Conservation (phyloP, 1,140 invertebrate species). For the Drosophila mauritiana region DNA sequence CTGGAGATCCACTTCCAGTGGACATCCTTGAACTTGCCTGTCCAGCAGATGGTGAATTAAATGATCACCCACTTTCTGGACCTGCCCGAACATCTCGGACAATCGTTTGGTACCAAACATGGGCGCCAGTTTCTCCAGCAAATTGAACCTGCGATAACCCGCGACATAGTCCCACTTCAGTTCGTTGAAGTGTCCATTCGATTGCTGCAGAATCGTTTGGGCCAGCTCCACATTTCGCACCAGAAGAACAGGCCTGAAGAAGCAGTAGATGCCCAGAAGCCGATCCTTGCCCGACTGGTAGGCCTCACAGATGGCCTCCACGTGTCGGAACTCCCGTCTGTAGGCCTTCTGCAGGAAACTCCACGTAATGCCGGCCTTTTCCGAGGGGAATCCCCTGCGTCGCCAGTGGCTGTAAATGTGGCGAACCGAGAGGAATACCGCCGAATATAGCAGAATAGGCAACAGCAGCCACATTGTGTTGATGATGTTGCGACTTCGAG, state of each 20-base stretch:
- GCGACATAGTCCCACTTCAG: constrained; percentile 72
- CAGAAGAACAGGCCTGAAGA: constrained; percentile 71
- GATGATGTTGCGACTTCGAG: constrained; percentile 40
- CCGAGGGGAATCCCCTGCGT: constrained; percentile 74
- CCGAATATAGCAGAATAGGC: constrained; percentile 70
- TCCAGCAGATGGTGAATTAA: constrained; percentile 54
- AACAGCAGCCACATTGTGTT: constrained; percentile 75
- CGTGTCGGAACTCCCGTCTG: constrained; percentile 71
- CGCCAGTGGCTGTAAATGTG: constrained; percentile 78
- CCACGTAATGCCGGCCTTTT: constrained; percentile 53
- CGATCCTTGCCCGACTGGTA: constrained; percentile 63
- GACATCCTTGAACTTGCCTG: neutral
- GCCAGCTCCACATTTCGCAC: constrained; percentile 70
- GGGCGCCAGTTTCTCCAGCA: constrained; percentile 71
- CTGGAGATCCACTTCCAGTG: constrained; percentile 61
- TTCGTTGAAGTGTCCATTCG: constrained; percentile 64
- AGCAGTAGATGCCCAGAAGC: constrained; percentile 70
- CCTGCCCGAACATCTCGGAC: constrained; percentile 59
- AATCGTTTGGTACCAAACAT: constrained; percentile 52
- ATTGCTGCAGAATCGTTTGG: constrained; percentile 58
- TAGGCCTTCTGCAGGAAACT: constrained; percentile 62
- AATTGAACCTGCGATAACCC: constrained; percentile 67
- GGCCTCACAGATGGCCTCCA: constrained; percentile 72
- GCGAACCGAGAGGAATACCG: constrained; percentile 67
- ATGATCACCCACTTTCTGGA: constrained; percentile 61